A percentile compares a stretch with the other conserved stretches of the same genome.
These are phyloP conservation scores for Azemiops feae DNA, from an alignment of 2,113 vertebrate genomes.

Conservation along the genomic window DNA sequence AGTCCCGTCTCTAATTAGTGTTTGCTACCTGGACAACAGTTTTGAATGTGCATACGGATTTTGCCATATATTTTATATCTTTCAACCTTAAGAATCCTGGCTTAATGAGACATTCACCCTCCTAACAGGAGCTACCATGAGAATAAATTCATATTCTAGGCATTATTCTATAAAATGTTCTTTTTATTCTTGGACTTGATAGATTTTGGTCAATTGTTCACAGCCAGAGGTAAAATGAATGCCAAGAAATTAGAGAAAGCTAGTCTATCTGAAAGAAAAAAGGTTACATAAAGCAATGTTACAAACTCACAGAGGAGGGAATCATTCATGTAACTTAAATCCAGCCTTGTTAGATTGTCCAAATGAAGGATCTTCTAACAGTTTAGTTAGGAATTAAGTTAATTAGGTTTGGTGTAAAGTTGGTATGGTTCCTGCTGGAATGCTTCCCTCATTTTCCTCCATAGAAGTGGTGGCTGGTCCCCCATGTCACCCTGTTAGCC, in stretches of 20 bases:
- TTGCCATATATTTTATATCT: neutral
- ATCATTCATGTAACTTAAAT: conserved; percentile 49
- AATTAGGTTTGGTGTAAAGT: conserved; percentile 89
- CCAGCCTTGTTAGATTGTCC: conserved; percentile 67
- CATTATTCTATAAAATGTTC: neutral
- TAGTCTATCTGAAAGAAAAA: conserved; percentile 19
- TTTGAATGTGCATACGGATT: neutral
- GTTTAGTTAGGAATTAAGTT: conserved; percentile 86
- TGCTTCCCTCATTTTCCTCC: conserved; percentile 75
- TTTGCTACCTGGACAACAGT: neutral
- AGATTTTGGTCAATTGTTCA: neutral
- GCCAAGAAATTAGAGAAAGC: neutral
- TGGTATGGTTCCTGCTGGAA: conserved; percentile 83
- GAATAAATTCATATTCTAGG: conserved; percentile 14
- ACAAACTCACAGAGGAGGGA: conserved; percentile 26
- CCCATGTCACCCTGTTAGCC: conserved; percentile 87
- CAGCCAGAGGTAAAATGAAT: neutral
- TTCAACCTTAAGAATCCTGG: neutral
- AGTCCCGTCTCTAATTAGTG: neutral
- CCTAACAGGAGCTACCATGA: neutral
- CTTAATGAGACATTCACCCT: neutral
- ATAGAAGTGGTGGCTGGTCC: conserved; percentile 76
- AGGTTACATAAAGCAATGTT: conserved; percentile 3
- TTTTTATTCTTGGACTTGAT: conserved; percentile 6
- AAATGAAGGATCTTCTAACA: conserved; percentile 81